Evolutionary conservation across 2,888 invertebrate species (phyloP).

Genomic region (Ectemnius lituratus): DNA sequence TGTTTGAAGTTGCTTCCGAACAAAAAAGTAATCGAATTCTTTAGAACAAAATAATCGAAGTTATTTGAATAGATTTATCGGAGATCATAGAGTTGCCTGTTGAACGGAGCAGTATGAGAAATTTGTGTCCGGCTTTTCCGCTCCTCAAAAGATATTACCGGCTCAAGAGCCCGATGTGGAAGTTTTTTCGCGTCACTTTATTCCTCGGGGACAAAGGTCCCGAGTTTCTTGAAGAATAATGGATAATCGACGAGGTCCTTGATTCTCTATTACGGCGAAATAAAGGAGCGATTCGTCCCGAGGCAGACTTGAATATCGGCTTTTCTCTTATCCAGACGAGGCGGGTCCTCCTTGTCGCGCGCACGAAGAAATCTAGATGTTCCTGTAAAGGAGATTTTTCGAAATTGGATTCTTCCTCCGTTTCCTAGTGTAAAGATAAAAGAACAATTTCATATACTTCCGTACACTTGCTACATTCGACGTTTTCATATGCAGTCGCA

Average conservation of each 20-base stretch:
- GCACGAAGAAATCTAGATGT: slow-evolving; percentile 11
- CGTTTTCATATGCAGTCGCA: neutral
- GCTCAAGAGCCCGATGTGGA: slow-evolving; percentile 54
- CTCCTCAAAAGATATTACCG: slow-evolving; percentile 42
- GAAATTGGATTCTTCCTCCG: slow-evolving; percentile 15
- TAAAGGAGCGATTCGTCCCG: slow-evolving; percentile 59
- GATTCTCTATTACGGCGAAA: slow-evolving; percentile 64
- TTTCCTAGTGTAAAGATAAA: neutral
- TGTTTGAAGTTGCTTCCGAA: neutral
- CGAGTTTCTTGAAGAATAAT: slow-evolving; percentile 57
- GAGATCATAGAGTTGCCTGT: neutral
- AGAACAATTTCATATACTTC: neutral
- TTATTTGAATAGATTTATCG: no score
- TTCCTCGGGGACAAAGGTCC: slow-evolving; percentile 59
- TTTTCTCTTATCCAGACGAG: slow-evolving; percentile 31
- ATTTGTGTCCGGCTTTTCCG: slow-evolving; percentile 2
- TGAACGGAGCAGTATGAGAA: neutral
- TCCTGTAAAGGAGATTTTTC: slow-evolving; percentile 22
- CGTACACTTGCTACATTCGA: neutral
- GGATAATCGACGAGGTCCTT: slow-evolving; percentile 65
- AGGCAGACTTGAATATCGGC: slow-evolving; percentile 54
- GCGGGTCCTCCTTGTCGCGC: slow-evolving; percentile 21
- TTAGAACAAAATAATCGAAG: neutral
- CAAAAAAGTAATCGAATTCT: neutral
- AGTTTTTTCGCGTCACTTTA: slow-evolving; percentile 64